A percentile compares a stretch with the other conserved stretches of the same genome.
Evolutionary conservation across 2,797 vertebrate genomes (phyloP).

Genomic region (Epinephelus malabaricus): DNA sequence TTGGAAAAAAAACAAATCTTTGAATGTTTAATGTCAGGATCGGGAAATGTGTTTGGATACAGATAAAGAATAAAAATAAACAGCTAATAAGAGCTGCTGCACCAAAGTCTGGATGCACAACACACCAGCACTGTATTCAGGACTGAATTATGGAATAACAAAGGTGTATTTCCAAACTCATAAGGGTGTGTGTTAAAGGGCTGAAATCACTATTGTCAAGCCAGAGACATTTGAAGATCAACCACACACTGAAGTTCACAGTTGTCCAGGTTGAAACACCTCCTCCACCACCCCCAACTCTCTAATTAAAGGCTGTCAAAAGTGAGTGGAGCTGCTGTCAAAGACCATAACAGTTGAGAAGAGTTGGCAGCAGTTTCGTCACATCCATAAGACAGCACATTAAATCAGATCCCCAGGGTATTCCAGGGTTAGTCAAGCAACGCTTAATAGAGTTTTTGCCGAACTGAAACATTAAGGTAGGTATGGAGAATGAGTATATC

Average conservation of each 20-base stretch:
- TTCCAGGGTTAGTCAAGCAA: conserved; percentile 18
- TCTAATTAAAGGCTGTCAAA: conserved; percentile 35
- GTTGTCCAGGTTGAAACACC: conserved; percentile 1
- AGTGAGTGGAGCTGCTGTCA: conserved; percentile 13
- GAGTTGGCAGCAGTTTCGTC: conserved; percentile 29
- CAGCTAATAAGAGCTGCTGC: neutral
- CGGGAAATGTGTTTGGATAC: conserved; percentile 7
- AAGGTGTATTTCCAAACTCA: neutral
- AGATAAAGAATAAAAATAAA: conserved; percentile 5
- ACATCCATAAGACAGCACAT: conserved; percentile 6
- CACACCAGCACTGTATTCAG: neutral
- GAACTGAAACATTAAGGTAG: conserved; percentile 12
- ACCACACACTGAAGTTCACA: neutral
- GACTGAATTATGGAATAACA: neutral
- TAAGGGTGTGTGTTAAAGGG: neutral
- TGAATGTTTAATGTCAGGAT: neutral
- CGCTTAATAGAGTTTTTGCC: conserved; percentile 9
- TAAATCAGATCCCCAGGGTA: conserved; percentile 23
- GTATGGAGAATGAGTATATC: conserved; percentile 9
- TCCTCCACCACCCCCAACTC: neutral
- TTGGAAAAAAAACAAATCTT: neutral
- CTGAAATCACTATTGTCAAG: neutral
- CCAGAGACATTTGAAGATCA: neutral
- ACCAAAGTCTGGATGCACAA: neutral
- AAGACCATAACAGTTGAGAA: conserved; percentile 5